Conservation (phyloP, 2,888 invertebrate species). For the Macaria notata region DNA sequence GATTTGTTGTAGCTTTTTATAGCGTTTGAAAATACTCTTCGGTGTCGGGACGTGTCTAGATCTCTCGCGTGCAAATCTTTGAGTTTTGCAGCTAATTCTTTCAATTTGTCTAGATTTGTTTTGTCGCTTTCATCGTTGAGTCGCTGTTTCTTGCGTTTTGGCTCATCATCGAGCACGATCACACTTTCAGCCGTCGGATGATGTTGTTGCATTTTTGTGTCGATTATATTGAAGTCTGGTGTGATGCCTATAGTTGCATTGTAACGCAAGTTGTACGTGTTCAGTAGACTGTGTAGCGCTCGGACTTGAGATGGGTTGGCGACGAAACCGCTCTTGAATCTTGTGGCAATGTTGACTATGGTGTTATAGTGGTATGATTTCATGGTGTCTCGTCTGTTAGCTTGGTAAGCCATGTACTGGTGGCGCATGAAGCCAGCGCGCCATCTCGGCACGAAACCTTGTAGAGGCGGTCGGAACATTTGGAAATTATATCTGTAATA, state of each 20-base stretch:
- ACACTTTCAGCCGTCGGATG: constrained; percentile 21
- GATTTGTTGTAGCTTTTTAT: constrained; percentile 65
- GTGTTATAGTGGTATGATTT: constrained; percentile 12
- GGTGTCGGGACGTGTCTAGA: constrained; percentile 51
- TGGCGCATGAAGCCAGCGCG: neutral
- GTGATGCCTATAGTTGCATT: constrained; percentile 50
- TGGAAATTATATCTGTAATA: constrained; percentile 1
- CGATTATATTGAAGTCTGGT: constrained; percentile 45
- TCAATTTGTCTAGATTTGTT: constrained; percentile 53
- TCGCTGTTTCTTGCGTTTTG: constrained; percentile 45
- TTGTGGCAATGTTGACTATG: constrained; percentile 6
- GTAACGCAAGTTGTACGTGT: constrained; percentile 59
- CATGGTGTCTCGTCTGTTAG: neutral
- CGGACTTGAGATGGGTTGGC: constrained; percentile 8
- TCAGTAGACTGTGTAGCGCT: constrained; percentile 49
- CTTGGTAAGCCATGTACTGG: neutral
- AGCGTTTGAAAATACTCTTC: constrained; percentile 59
- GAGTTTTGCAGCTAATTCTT: constrained; percentile 52
- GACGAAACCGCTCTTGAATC: neutral
- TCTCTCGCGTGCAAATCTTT: constrained; percentile 50
- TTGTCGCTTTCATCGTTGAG: constrained; percentile 31
- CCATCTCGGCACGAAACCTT: constrained; percentile 2
- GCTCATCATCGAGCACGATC: constrained; percentile 28
- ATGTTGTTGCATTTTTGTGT: constrained; percentile 33
- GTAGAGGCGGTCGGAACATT: neutral